These are phyloP conservation scores for Monopterus albus DNA, from an alignment of 2,113 vertebrate genomes.

Conservation along the genomic window DNA sequence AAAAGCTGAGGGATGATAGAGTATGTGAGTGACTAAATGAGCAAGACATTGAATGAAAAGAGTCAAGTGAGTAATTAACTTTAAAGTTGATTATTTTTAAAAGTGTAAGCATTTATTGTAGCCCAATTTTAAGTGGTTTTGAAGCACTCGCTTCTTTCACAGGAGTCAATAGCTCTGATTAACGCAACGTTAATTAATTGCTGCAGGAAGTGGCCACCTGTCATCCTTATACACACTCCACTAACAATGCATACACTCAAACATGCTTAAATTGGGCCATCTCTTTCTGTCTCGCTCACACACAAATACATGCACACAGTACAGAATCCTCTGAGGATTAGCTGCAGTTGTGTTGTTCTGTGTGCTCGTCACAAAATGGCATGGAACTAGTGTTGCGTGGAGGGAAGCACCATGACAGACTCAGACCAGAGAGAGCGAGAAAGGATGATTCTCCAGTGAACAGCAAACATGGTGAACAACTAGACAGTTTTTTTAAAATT, in stretches of 20 bases:
- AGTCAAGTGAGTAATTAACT: conserved; percentile 44
- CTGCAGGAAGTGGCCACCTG: conserved; percentile 65
- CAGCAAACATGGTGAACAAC: neutral
- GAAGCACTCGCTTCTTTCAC: conserved; percentile 35
- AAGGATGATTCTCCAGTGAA: conserved; percentile 37
- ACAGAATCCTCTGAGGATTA: conserved; percentile 38
- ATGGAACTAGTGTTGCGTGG: conserved; percentile 57
- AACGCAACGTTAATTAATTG: conserved; percentile 62
- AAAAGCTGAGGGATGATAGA: conserved; percentile 1
- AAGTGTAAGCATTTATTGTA: conserved; percentile 14
- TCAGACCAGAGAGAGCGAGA: conserved; percentile 29
- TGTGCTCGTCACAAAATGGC: conserved; percentile 44
- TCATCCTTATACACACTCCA: conserved; percentile 53
- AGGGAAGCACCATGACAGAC: conserved; percentile 45
- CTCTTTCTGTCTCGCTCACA: conserved; percentile 6
- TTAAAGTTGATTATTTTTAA: conserved; percentile 38
- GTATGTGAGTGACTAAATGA: conserved; percentile 13
- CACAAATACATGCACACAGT: conserved; percentile 19
- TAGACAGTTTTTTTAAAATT: no score
- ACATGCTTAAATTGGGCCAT: conserved; percentile 24
- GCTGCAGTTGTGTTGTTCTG: conserved; percentile 27
- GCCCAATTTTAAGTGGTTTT: conserved; percentile 24
- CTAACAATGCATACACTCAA: conserved; percentile 30
- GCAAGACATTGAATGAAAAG: conserved; percentile 8
- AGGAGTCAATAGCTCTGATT: conserved; percentile 45